Evolutionary conservation across 2,797 vertebrate species (phyloP), one percentile per base, ranked within the genome.

Genomic region (Odontamblyopus lacepedii): DNA sequence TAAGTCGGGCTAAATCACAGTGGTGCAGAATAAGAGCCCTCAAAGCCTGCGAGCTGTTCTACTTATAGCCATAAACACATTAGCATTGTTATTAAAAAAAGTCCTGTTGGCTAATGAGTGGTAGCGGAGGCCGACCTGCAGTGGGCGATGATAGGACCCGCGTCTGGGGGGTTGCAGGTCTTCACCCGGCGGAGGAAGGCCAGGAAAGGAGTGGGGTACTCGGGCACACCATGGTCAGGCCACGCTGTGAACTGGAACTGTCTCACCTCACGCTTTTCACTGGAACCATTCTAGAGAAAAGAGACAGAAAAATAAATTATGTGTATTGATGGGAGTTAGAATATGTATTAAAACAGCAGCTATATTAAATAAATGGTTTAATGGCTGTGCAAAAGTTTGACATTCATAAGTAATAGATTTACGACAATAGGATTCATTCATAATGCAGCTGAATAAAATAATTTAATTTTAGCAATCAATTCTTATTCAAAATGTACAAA

Each of bases 171-270:
- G 85, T 99, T 99, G 86, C 98, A 99, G 72, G 97, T 98, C 91
- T 99, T 99, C 68, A 99, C 98, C 74, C 98, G 88, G 30, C 98
- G 94, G 65, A 99, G 95, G 85, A 99, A 99, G n/a, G 98, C 98
- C 91, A 99, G 92, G 94, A 99, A 98, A 0, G 98, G 98, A 0
- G 98, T 99, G 0, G 98, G 98, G 73, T 99, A 99, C 83, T 99
- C 98, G 0, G 97, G 98, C 0, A 99, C 98, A 0, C 98, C 98
- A 0, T 99, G 98, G 91, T 99, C 98, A 0, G 98, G 98, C 98
- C 98, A 99, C 0, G 97, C 98, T 0, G 97, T 99, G 92, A 99
- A 99, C 93, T 99, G 98, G 93, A 99, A 99, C 93, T 99, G 98
- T 56, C 98, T 96, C 2, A 99, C 97, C 81, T 99, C 98, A 0